These are phyloP conservation scores for Sibirionetta formosa DNA, from an alignment of 2,797 vertebrate species.

Conservation along the genomic window DNA sequence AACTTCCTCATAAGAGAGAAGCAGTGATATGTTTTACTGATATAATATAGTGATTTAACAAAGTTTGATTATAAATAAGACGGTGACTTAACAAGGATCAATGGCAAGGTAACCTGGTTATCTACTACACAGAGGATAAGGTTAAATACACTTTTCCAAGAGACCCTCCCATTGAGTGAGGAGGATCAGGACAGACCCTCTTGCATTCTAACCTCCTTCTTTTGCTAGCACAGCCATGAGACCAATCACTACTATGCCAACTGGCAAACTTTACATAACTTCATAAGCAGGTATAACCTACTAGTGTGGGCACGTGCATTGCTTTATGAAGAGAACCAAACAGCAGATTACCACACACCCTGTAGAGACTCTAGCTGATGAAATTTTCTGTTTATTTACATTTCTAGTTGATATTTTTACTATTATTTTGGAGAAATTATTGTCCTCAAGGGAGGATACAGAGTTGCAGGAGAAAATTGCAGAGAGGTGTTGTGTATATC, in stretches of 20 bases:
- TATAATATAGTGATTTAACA: too few relatives aligned
- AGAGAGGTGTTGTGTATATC: background rate
- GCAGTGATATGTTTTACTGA: too few relatives aligned
- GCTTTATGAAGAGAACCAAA: background rate
- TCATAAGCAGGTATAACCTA: background rate
- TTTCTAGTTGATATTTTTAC: background rate
- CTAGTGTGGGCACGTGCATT: background rate
- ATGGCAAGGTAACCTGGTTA: too few relatives aligned
- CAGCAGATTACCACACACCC: rapidly evolving
- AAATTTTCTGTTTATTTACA: background rate
- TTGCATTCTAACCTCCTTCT: too few relatives aligned
- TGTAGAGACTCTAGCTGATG: background rate
- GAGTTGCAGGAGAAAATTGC: background rate
- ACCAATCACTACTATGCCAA: background rate
- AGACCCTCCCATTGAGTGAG: too few relatives aligned
- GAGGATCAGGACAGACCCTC: too few relatives aligned
- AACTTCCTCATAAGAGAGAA: too few relatives aligned
- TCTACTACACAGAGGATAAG: too few relatives aligned
- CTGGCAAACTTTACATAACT: background rate
- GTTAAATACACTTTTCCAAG: too few relatives aligned
- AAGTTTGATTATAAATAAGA: too few relatives aligned
- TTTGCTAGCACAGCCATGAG: background rate
- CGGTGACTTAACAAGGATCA: too few relatives aligned
- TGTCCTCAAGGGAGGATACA: background rate
- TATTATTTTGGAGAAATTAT: background rate